phyloP scores from a whole-genome alignment of 2,888 invertebrate species.

The Hemaris fuciformis region DNA sequence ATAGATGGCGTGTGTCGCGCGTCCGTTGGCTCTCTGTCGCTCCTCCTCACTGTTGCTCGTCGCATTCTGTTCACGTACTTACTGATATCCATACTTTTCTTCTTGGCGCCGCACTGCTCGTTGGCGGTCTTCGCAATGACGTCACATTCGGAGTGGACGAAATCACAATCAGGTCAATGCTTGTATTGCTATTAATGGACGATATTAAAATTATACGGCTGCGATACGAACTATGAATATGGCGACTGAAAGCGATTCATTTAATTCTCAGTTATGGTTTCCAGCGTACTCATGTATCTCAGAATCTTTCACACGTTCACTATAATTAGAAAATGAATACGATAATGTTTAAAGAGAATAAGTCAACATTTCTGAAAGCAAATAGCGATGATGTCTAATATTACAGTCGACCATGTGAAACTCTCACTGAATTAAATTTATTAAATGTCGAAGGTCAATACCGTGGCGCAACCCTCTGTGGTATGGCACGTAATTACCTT shows the following conservation, averaged over 20 bases:
- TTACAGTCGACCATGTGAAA: neutral
- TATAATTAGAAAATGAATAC: too few species aligned
- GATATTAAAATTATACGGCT: neutral
- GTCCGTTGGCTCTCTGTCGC: neutral
- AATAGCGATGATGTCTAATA: neutral
- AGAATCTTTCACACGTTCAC: constrained; percentile 2
- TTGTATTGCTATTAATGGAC: neutral
- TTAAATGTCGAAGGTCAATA: neutral
- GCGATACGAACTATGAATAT: neutral
- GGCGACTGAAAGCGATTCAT: neutral
- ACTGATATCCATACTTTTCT: constrained; percentile 33
- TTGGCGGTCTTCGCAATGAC: constrained; percentile 24
- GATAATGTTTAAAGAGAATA: too few species aligned
- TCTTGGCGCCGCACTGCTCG: constrained; percentile 22
- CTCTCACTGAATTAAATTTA: neutral
- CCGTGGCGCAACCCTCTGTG: neutral
- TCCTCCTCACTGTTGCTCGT: neutral
- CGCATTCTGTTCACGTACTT: constrained; percentile 13
- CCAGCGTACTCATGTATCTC: neutral
- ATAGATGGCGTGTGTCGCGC: neutral
- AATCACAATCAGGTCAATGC: neutral
- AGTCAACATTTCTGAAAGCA: neutral
- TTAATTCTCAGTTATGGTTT: neutral
- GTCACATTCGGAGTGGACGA: neutral
- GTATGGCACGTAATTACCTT: neutral